Conservation (phyloP, 2,888 invertebrate genomes). For the Amphipyra berbera region DNA sequence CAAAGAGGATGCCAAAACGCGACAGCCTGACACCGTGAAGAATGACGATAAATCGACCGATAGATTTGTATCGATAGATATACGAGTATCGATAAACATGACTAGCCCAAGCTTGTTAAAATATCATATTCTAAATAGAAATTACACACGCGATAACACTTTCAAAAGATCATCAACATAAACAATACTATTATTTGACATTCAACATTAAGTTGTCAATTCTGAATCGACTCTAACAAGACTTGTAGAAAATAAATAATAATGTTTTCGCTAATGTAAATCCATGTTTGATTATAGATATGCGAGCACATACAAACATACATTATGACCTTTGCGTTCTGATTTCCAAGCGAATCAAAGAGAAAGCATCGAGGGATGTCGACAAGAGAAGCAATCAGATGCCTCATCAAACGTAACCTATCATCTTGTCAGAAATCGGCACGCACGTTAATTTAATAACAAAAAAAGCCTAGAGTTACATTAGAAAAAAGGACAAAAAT, state of each 20-base stretch:
- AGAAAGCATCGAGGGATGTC: constrained; percentile 87
- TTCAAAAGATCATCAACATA: constrained; percentile 37
- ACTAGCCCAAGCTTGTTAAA: constrained; percentile 44
- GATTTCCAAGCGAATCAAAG: constrained; percentile 87
- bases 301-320: constrained; percentile 56
- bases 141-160: constrained; percentile 39
- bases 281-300: constrained; percentile 59
- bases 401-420: constrained; percentile 87
- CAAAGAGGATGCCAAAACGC: constrained; percentile 65
- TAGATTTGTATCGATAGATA: constrained; percentile 58
- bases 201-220: constrained; percentile 31
- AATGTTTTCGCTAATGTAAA: constrained; percentile 51
- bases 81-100: constrained; percentile 51
- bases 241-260: constrained; percentile 43
- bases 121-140: constrained; percentile 51
- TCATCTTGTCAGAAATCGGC: constrained; percentile 89
- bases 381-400: constrained; percentile 89
- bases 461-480: constrained; percentile 80
- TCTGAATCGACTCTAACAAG: constrained; percentile 44
- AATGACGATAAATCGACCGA: constrained; percentile 63
- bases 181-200: constrained; percentile 31
- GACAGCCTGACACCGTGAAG: constrained; percentile 57
- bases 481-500: constrained; percentile 76
- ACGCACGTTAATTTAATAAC: constrained; percentile 90
- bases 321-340: constrained; percentile 73